Base-by-base conservation (phyloP, 92 coral and sea anemone genomes). In the Zoanthus sansibaricus region DNA sequence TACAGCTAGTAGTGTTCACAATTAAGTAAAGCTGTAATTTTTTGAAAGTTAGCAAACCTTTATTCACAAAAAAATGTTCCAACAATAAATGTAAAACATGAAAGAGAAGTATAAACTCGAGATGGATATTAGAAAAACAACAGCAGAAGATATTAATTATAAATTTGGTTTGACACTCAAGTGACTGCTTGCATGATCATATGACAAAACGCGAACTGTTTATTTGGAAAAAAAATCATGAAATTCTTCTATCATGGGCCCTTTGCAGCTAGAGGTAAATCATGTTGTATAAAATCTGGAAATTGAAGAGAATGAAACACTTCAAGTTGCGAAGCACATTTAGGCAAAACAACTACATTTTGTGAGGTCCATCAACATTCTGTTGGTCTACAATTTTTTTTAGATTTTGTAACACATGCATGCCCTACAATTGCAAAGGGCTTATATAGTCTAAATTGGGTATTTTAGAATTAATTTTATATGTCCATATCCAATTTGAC, bases 71-170 rank as follows among this genome's bases (percentile, higher is more conserved):
- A 67, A 15, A 67, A 15, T 13, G 21, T 67, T 67, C 30, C 25
- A 25, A 25, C 25, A 25, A 25, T 25, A 25, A 25, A 25, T 25
- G 25, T 25, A 25, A 25, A 25, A 67, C 72, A 67, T 67, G 72
- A n/a, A 67, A n/a, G 21, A 67, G 0, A 67, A 67, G 72, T 14
- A 62, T 62, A 18, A 67, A 67, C 33, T n/a, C 72, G 31, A n/a
- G 72, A 67, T 67, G 72, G 72, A 67, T 67, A 4, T 14, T 67
- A 67, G 21, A 67, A 67, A 67, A 67, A 67, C 31, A 67, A 67
- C 72, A 67, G 72, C 72, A 67, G 72, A 67, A 67, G 72, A 67
- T 62, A 62, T 62, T 62, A 62, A 62, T 62, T 62, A 62, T 62
- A 62, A n/a, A 67, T 67, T 0, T 67, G 72, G 72, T 67, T 67